Percentiles rank a stretch among this genome's conserved stretches.
These are phyloP conservation scores for Piprites chloris DNA, from an alignment of 2,113 vertebrate species.

Conservation along the genomic window DNA sequence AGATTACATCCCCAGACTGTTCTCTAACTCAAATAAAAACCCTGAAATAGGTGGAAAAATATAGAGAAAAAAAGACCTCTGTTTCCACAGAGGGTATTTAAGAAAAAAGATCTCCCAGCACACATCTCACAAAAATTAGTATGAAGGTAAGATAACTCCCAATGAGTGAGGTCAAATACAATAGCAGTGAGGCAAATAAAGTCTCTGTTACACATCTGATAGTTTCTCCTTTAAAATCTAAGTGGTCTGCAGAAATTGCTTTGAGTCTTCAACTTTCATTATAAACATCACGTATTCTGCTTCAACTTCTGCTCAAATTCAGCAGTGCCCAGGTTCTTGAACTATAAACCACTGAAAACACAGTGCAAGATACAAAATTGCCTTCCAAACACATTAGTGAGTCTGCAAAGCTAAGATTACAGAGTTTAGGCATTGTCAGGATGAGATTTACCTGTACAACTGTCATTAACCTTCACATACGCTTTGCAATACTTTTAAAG, in stretches of 20 bases:
- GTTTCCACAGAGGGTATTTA: background rate
- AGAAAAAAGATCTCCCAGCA: background rate
- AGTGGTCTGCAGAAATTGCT: background rate
- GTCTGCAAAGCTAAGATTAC: background rate
- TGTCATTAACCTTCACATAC: background rate
- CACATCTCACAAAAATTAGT: background rate
- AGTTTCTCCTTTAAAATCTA: background rate
- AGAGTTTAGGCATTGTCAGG: background rate
- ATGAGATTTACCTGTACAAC: background rate
- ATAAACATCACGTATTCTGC: background rate
- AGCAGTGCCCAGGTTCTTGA: background rate
- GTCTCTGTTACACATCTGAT: background rate
- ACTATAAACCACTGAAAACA: background rate
- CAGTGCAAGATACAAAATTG: background rate
- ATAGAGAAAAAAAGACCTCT: background rate
- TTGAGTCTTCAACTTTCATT: background rate
- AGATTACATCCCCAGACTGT: constrained; percentile 54
- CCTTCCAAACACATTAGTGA: background rate
- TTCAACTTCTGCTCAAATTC: background rate
- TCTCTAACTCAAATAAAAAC: constrained; percentile 8
- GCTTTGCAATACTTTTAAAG: background rate
- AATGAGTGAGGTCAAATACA: background rate
- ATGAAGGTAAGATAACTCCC: background rate
- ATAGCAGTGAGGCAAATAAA: background rate
- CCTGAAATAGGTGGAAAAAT: constrained; percentile 10